These are phyloP conservation scores for Arizona elegans DNA, from an alignment of 2,113 vertebrate genomes.

Conservation along the genomic window DNA sequence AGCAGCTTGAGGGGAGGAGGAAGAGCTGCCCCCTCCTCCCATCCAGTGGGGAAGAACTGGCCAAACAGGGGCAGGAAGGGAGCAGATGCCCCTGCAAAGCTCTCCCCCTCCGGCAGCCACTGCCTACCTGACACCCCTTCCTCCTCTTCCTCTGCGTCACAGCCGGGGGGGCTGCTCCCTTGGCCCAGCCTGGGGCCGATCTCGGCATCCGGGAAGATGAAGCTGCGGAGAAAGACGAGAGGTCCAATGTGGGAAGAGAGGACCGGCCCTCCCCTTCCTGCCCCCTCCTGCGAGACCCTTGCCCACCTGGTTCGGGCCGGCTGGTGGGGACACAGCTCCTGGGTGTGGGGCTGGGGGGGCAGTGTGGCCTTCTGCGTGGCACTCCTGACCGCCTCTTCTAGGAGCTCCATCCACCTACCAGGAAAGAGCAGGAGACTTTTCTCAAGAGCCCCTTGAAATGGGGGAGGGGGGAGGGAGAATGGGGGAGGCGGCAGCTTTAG, in stretches of 20 bases:
- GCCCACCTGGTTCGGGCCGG: conserved; percentile 37
- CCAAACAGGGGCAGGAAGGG: neutral
- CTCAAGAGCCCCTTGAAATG: neutral
- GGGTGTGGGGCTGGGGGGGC: conserved; percentile 10
- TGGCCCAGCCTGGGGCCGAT: neutral
- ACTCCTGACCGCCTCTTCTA: conserved; percentile 63
- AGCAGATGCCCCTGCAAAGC: neutral
- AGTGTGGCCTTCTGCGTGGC: conserved; percentile 44
- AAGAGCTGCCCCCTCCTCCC: neutral
- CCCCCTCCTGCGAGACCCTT: rapidly evolving
- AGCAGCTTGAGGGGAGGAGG: neutral
- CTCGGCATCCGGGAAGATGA: conserved; percentile 32
- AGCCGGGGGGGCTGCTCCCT: neutral
- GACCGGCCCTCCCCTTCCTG: rapidly evolving
- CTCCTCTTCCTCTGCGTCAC: conserved; percentile 25
- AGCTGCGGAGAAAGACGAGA: neutral
- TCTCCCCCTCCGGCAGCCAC: rapidly evolving
- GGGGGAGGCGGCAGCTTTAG: neutral
- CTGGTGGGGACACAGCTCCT: neutral
- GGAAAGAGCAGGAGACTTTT: neutral
- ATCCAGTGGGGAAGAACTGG: neutral
- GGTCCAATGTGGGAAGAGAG: neutral
- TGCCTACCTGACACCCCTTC: neutral
- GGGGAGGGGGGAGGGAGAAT: too few species aligned
- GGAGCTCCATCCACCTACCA: conserved; percentile 73